Evolutionary conservation across 2,797 vertebrate genomes (phyloP).

Genomic region (Alauda arvensis): DNA sequence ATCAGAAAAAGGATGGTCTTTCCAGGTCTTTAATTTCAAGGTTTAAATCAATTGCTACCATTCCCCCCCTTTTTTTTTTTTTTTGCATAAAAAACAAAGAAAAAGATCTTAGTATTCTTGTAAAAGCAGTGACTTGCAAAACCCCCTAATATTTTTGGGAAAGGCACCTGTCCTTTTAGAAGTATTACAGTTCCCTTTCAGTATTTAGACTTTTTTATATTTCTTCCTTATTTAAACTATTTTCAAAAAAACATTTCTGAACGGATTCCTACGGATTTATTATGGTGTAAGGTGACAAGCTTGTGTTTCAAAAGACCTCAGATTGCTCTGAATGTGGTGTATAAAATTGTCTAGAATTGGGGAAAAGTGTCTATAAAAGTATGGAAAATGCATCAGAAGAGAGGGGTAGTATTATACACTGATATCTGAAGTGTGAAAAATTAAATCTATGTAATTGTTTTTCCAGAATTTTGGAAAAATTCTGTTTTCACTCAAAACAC

Average conservation of each 20-base stretch:
- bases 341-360: background rate
- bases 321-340: background rate
- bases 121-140: background rate
- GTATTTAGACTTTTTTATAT: background rate
- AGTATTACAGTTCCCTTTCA: background rate
- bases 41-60: background rate
- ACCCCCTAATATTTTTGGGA: background rate
- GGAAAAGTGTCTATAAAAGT: background rate
- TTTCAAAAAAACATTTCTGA: slow-evolving; percentile 12
- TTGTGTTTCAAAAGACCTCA: background rate
- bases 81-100: background rate
- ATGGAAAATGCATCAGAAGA: background rate
- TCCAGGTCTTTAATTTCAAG: background rate
- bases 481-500: slow-evolving; percentile 19
- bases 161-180: background rate
- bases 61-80: fast-evolving
- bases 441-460: background rate
- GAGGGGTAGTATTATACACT: background rate
- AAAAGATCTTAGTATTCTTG: background rate
- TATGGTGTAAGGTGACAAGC: background rate
- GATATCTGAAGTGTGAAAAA: background rate
- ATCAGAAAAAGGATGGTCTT: background rate
- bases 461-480: slow-evolving; percentile 12
- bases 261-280: background rate
- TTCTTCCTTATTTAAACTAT: background rate